A percentile compares a stretch with the other conserved stretches of the same genome.
Evolutionary conservation across 2,888 invertebrate species (phyloP).

Genomic region (Pterostichus madidus): DNA sequence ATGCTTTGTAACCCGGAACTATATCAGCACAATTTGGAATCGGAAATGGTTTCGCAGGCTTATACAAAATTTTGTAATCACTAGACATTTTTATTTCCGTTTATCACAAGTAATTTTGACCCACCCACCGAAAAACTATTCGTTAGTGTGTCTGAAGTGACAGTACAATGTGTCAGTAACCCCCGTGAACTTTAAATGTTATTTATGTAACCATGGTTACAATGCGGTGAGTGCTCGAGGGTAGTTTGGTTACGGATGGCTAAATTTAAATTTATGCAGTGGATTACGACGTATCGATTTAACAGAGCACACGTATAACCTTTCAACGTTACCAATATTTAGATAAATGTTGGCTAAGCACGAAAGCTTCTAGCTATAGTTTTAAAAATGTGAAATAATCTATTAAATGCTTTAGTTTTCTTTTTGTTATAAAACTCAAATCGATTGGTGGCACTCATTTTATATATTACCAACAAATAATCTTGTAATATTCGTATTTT

Average conservation of each 20-base stretch:
- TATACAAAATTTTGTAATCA: not conserved
- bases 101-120: not conserved
- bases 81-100: slow-evolving; percentile 21
- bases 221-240: not conserved
- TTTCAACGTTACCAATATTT: not conserved
- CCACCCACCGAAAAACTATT: slow-evolving; percentile 25
- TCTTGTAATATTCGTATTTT: too few species aligned
- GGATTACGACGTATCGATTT: slow-evolving; percentile 48
- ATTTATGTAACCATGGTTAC: slow-evolving; percentile 46
- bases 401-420: not conserved
- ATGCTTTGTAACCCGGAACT: slow-evolving; percentile 9
- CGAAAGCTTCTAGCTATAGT: not conserved
- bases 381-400: slow-evolving; percentile 10
- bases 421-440: too few species aligned
- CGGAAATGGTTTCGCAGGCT: not conserved
- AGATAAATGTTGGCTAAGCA: slow-evolving; percentile 1
- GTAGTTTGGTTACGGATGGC: slow-evolving; percentile 37
- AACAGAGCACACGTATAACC: slow-evolving; percentile 21
- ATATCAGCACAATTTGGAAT: slow-evolving; percentile 9
- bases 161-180: slow-evolving; percentile 26
- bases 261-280: slow-evolving; percentile 54
- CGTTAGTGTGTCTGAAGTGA: slow-evolving; percentile 3
- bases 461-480: too few species aligned
- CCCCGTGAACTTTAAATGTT: slow-evolving; percentile 6
- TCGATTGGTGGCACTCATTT: too few species aligned